phyloP scores from a whole-genome alignment of 2,113 vertebrate species.

The Trochalopteron elliotii region DNA sequence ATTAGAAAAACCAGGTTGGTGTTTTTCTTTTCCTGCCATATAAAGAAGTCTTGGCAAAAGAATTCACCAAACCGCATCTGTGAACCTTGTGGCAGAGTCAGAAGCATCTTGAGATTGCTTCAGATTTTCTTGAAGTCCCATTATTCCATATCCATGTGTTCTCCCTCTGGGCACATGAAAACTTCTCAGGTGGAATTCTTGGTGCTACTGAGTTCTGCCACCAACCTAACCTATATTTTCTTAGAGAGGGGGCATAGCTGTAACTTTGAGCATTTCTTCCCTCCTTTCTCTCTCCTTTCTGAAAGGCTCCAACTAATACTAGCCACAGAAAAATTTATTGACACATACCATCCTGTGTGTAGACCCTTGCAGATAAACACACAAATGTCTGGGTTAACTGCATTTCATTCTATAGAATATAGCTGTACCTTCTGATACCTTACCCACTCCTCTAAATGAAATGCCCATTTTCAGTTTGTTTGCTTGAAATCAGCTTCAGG shows the following conservation, averaged over 20 bases:
- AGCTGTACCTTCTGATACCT: background rate
- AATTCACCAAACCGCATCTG: background rate
- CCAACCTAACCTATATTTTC: background rate
- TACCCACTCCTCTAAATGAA: background rate
- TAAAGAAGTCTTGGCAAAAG: background rate
- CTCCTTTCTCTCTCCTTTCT: background rate
- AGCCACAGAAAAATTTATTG: background rate
- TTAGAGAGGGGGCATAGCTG: background rate
- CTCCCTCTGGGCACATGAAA: background rate
- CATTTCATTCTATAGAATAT: background rate
- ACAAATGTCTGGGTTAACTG: background rate
- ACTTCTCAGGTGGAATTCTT: background rate
- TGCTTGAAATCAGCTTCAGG: background rate
- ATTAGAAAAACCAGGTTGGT: background rate
- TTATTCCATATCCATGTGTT: background rate
- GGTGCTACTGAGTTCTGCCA: background rate
- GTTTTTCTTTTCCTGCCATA: background rate
- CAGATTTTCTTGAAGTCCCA: background rate
- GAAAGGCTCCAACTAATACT: background rate
- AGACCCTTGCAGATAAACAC: background rate
- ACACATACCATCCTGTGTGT: background rate
- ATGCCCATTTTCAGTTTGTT: background rate
- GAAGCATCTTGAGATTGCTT: background rate
- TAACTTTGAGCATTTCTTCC: background rate
- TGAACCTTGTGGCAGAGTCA: background rate